Evolutionary conservation across 2,113 vertebrate species (phyloP).

Genomic region (Pterocles gutturalis): DNA sequence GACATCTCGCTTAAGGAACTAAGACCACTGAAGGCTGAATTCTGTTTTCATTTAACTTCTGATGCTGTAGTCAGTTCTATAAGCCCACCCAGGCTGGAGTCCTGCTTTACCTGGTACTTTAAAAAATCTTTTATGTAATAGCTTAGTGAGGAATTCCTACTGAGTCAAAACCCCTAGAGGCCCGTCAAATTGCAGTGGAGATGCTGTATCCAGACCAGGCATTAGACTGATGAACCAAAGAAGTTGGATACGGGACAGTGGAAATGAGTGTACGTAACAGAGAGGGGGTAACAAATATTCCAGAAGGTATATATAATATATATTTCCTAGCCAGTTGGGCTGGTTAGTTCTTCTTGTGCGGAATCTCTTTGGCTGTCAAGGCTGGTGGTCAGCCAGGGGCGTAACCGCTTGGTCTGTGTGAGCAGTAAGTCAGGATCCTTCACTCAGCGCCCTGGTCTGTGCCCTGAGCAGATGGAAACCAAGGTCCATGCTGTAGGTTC

Average conservation of each 20-base stretch:
- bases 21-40: neutral
- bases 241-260: neutral
- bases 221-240: neutral
- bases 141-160: neutral
- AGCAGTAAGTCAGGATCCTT: neutral
- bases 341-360: neutral
- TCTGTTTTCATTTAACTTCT: neutral
- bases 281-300: neutral
- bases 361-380: neutral
- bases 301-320: neutral
- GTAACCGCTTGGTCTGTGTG: neutral
- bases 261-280: neutral
- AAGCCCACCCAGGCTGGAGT: neutral
- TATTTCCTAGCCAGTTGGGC: neutral
- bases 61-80: neutral
- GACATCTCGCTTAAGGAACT: neutral
- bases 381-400: neutral
- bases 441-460: neutral
- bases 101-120: neutral
- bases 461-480: neutral
- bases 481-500: accelerated
- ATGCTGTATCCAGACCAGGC: neutral
- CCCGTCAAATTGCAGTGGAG: neutral
- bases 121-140: neutral
- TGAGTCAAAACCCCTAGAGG: neutral